A percentile compares a stretch with the other conserved stretches of the same genome.
Conservation (phyloP, 2,797 vertebrate genomes). For the Prionace glauca region DNA sequence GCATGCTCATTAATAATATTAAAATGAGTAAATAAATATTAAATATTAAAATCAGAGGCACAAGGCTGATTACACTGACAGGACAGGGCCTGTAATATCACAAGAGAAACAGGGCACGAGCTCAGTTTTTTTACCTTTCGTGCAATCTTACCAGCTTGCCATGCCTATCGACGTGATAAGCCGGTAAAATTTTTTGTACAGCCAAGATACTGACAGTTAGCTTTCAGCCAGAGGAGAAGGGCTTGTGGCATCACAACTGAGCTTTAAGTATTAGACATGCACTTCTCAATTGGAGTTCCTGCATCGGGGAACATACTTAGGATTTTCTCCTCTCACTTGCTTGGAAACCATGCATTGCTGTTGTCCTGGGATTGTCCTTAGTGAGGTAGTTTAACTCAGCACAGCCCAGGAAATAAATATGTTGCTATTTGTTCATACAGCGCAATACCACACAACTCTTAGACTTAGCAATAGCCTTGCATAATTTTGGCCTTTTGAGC, state of each 20-base stretch:
- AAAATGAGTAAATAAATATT: too few species aligned
- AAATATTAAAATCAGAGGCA: too few species aligned
- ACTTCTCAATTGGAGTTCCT: not conserved
- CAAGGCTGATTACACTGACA: too few species aligned
- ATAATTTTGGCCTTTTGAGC: not conserved
- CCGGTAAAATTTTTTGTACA: not conserved
- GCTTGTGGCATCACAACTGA: not conserved
- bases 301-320: not conserved
- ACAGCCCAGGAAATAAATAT: not conserved
- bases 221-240: too few species aligned
- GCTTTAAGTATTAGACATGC: slow-evolving; percentile 1
- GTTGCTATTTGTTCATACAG: not conserved
- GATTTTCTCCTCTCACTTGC: not conserved
- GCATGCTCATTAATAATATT: too few species aligned
- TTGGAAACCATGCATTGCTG: not conserved
- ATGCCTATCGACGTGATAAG: too few species aligned
- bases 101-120: too few species aligned
- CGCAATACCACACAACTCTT: not conserved
- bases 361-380: not conserved
- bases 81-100: too few species aligned
- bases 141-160: too few species aligned
- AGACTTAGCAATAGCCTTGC: not conserved
- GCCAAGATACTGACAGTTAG: not conserved
- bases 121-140: too few species aligned
- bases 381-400: not conserved